phyloP scores from a whole-genome alignment of 1,140 invertebrate species.

The Teleogryllus occipitalis region DNA sequence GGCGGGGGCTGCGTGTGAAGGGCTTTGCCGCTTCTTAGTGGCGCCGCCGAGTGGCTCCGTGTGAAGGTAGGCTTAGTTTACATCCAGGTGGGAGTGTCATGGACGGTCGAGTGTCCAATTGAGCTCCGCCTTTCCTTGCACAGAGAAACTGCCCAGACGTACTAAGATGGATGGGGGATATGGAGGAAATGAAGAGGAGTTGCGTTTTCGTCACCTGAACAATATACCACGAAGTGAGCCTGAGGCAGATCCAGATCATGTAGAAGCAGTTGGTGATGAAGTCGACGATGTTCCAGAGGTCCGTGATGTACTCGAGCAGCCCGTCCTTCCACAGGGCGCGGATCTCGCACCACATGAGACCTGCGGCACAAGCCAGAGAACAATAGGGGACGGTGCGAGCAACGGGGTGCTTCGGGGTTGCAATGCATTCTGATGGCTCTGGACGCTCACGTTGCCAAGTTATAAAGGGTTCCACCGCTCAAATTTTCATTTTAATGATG shows the following conservation, averaged over 20 bases:
- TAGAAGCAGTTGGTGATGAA: conserved; percentile 92
- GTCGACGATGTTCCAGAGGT: conserved; percentile 96
- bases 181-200: too few relatives aligned
- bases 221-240: conserved; percentile 63
- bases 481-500: too few relatives aligned
- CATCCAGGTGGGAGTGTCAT: too few relatives aligned
- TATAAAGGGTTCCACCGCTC: neutral
- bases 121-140: too few relatives aligned
- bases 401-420: neutral
- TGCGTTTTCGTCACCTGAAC: conserved; percentile 51
- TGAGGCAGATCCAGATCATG: conserved; percentile 78
- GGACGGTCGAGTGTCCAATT: too few relatives aligned
- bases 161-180: too few relatives aligned
- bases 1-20: too few relatives aligned
- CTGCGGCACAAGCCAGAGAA: conserved; percentile 40
- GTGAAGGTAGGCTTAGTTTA: too few relatives aligned
- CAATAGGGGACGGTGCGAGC: neutral
- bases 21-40: too few relatives aligned
- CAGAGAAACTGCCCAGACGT: too few relatives aligned
- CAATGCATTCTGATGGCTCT: neutral
- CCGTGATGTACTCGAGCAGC: conserved; percentile 78
- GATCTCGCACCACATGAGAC: conserved; percentile 84
- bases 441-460: neutral
- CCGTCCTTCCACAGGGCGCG: conserved; percentile 80
- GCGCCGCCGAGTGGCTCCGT: too few relatives aligned